Evolutionary conservation across 2,888 invertebrate species (phyloP).

Genomic region (Eucera pruinosa): DNA sequence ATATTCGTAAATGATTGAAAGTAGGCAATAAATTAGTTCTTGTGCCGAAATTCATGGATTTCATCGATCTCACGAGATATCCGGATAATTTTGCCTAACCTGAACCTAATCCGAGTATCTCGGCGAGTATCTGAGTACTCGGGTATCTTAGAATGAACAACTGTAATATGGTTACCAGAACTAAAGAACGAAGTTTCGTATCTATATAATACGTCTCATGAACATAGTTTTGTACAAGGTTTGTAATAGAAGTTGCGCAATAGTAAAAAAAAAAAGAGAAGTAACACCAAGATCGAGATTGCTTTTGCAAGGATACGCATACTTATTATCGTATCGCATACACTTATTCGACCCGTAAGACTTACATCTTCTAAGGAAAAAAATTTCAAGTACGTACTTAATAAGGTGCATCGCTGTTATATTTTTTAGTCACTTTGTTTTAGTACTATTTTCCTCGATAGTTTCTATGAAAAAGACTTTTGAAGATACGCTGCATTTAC

Average conservation of each 20-base stretch:
- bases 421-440: constrained; percentile 8
- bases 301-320: constrained; percentile 24
- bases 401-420: neutral
- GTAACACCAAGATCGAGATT: too few relatives aligned
- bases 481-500: constrained; percentile 36
- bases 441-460: constrained; percentile 1
- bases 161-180: too few relatives aligned
- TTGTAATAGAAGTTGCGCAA: constrained; percentile 36
- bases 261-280: too few relatives aligned
- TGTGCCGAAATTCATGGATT: too few relatives aligned
- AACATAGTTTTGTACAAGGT: constrained; percentile 41
- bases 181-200: constrained; percentile 50
- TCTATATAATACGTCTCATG: too few relatives aligned
- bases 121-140: too few relatives aligned
- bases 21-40: too few relatives aligned
- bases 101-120: too few relatives aligned
- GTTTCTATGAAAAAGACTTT: constrained; percentile 11
- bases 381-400: constrained; percentile 14
- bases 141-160: too few relatives aligned
- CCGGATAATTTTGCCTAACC: too few relatives aligned
- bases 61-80: too few relatives aligned
- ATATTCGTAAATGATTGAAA: too few relatives aligned
- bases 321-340: constrained; percentile 6
- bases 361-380: neutral
- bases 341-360: constrained; percentile 15